Evolutionary conservation across 1,140 invertebrate species (phyloP), one percentile per base, ranked within the genome.

Genomic region (Drosophila watanabei): DNA sequence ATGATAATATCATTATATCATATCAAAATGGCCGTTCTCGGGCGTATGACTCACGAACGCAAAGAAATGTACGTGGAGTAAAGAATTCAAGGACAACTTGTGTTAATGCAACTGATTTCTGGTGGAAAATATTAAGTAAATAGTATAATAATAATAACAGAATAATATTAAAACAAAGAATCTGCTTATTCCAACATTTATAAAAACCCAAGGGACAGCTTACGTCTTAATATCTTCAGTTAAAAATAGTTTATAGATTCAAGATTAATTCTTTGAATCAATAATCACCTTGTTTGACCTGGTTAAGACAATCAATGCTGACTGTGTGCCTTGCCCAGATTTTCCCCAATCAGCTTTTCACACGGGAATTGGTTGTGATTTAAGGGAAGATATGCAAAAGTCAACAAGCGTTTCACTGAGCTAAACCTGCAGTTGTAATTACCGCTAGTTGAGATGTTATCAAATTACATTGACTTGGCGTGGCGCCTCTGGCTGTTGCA

Each of bases 401-500:
- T 89, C 78, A 89, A 83, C 80, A 88, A 71, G 54, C 18, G 58
- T 32, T 35, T 39, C 57, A 73, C 60, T 75, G 60, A 52, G 46
- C 66, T 80, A 82, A 91, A 78, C 79, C 89, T 86, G 82, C 82
- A 75, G 82, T 70, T 92, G 82, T 91, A 92, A 91, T 91, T 92
- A 91, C 91, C 49, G 60, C 81, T 82, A 85, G 84, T 85, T 80
- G 73, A 66, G 79, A 91, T 88, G 73, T 77, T 91, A 91, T 91
- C 89, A 71, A 54, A 80, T 91, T 91, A 89, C 89, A 82, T 68
- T 58, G 58, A 86, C 75, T 88, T 77, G 54, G 68, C 41, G 46
- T 70, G 58, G 75, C 70, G 68, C 59, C 49, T 62, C 64, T 30
- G 43, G 20, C 64, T 18, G 59, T 49, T 73, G 68, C 68, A 73